Percentiles rank a stretch among this genome's conserved stretches.
These are phyloP conservation scores for Notarius quadriscutis DNA, from an alignment of 2,113 vertebrate genomes.

Conservation along the genomic window DNA sequence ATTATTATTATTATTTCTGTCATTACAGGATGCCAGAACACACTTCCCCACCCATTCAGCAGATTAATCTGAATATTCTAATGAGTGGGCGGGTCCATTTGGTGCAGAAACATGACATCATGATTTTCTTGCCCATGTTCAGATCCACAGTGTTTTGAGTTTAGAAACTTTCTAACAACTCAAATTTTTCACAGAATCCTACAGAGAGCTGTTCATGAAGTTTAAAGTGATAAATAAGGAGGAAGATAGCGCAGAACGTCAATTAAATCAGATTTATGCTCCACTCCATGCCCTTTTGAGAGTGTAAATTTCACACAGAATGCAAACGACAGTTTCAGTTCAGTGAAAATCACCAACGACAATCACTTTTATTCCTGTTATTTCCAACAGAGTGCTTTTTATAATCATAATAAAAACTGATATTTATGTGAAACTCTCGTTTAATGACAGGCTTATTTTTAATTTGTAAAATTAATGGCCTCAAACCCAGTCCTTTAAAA, in stretches of 20 bases:
- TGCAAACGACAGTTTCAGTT: background rate
- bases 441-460: background rate
- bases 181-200: background rate
- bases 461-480: background rate
- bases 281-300: no score
- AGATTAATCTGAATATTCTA: background rate
- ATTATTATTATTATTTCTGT: background rate
- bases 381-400: background rate
- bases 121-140: background rate
- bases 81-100: background rate
- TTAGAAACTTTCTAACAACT: background rate
- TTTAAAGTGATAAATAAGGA: background rate
- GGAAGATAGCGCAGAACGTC: background rate
- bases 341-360: background rate
- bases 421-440: background rate
- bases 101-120: background rate
- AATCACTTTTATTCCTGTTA: background rate
- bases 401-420: background rate
- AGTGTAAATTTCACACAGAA: background rate
- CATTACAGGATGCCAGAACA: background rate
- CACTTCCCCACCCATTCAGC: background rate
- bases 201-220: background rate
- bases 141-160: background rate
- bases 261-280: conserved; percentile 23
- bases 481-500: background rate